Evolutionary conservation across 2,113 vertebrate genomes (phyloP), one percentile per base, ranked within the genome.

Genomic region (Vanacampus margaritifer): DNA sequence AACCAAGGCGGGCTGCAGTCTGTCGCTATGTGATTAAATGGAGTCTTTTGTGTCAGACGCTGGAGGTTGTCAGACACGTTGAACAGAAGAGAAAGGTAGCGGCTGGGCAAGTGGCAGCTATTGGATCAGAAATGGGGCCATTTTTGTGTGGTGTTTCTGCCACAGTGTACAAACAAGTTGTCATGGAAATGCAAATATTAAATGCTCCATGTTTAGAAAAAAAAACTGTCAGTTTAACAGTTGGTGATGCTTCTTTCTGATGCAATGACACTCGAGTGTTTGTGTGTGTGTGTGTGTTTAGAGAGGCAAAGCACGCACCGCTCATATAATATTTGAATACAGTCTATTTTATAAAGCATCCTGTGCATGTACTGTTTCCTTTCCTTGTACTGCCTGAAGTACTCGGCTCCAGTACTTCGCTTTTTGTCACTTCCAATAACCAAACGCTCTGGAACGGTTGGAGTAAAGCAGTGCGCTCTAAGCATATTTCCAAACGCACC

Each of bases 1-100:
- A 87, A 88, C 80, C 11, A 73, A 73, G 69, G 45, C 75, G 58
- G 11, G 67, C 72, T 51, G 74, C 62, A 41, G 67, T 72, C 75
- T 1, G 69, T 84, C 72, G 50, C 86, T 79, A 84, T 86, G 85
- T 88, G 82, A 84, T 87, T 89, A 85, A 78, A 84, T 72, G 71
- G 70, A 81, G 67, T 67, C 69, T 45, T 82, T 88, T 74, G 78
- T 79, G 72, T 81, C 69, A 76, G 72, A 78, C 78, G 61, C 59
- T 28, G 50, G 75, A 78, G 68, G 79, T 72, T 75, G 63, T 76
- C 71, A 71, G 73, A 68, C 73, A 72, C 66, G 68, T 46, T 72
- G 61, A 72, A 71, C 68, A 72, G 58, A 56, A 73, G 73, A 74
- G 72, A 66, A 72, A 72, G 60, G 68, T 76, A 71, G 79, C 79